Conservation (phyloP, 2,797 vertebrate species). For the Sebastes iracundus region DNA sequence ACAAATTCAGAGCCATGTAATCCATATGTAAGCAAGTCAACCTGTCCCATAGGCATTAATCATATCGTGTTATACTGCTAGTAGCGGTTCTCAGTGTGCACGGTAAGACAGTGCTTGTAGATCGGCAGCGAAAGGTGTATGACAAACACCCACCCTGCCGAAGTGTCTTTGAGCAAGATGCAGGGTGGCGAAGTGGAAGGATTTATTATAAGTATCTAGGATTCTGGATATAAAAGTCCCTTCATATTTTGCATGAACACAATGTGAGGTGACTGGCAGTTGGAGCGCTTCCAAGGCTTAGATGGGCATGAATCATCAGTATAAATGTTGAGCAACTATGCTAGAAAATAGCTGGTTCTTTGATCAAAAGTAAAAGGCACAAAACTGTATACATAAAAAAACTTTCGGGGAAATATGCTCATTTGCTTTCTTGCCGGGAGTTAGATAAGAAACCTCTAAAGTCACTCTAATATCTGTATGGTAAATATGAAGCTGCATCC, state of each 20-base stretch:
- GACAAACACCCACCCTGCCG: neutral
- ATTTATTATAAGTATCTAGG: neutral
- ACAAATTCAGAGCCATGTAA: slow-evolving; percentile 8
- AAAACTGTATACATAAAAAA: neutral
- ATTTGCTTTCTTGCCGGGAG: neutral
- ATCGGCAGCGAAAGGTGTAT: neutral
- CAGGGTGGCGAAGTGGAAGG: neutral
- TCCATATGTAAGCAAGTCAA: slow-evolving; percentile 31
- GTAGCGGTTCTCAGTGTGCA: neutral
- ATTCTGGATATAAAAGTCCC: neutral
- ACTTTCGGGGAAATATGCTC: neutral
- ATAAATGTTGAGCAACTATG: neutral
- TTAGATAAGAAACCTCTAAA: neutral
- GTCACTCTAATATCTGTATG: neutral
- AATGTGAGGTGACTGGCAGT: neutral
- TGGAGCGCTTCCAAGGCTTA: neutral
- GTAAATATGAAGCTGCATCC: neutral
- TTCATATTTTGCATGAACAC: neutral
- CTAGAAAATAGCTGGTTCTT: neutral
- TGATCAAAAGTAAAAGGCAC: slow-evolving; percentile 2
- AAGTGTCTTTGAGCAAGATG: neutral
- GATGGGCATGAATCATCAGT: slow-evolving; percentile 15
- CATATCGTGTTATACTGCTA: neutral
- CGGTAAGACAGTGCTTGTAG: neutral
- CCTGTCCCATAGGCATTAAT: neutral